Evolutionary conservation across 1,140 invertebrate species (phyloP), one percentile per base, ranked within the genome.

Genomic region (Tachypleus tridentatus): DNA sequence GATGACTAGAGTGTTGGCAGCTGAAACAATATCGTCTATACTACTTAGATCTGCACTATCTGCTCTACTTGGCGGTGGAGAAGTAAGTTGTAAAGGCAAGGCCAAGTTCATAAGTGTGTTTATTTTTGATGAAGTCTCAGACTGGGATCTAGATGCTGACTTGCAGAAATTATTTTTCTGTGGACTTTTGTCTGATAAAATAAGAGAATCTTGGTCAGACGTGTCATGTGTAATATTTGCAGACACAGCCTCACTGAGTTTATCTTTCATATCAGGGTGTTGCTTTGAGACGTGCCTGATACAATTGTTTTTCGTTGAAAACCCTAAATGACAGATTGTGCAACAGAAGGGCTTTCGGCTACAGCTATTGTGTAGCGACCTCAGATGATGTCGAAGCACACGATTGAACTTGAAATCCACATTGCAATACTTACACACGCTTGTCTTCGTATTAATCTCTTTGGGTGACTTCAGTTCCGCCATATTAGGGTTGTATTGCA

Each of bases 371-470:
- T 74, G 74, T 57, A 77, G 73, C 1, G 75, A 76, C 7, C 77
- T 66, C 5, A 80, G 68, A 65, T 79, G 78, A 64, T 77, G 75
- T 58, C 78, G 75, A 49, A 80, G 69, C 5, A 76, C 74, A 10
- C 76, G 74, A 69, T 78, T 76, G 60, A 75, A 77, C 61, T 76
- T 77, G 69, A 79, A 79, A 70, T 80, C 78, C 11, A 73, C 72
- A 10, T 75, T 74, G 66, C 78, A 80, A 68, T 77, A 78, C 69
- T 79, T 79, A 66, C 78, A 80, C 6, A 79, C 73, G 3, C 78
- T 79, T 67, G 78, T 75, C 5, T 72, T 61, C 56, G 66, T 66
- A 64, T 65, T 62, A 52, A 62, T 49, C 11, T 62, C 62, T 61
- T 53, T 64, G n/a, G 64, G 47, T 64, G 60, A 61, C 47, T 49